Evolutionary conservation across 2,888 invertebrate genomes (phyloP).

Genomic region (Scaptomyza caliginosa): DNA sequence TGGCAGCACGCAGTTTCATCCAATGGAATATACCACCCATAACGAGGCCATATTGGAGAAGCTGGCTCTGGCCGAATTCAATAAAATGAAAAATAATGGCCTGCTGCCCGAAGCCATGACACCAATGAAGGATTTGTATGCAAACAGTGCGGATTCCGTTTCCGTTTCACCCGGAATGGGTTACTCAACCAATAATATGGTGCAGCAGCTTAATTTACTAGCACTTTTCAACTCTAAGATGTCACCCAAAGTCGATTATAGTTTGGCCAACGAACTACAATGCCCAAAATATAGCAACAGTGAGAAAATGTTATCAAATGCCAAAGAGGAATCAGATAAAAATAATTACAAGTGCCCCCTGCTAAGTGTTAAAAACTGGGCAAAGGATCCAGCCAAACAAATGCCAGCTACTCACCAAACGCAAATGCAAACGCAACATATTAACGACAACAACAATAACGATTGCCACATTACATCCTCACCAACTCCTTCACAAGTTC

Average conservation of each 20-base stretch:
- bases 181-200: slow-evolving; percentile 84
- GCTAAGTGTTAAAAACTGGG: slow-evolving; percentile 81
- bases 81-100: slow-evolving; percentile 66
- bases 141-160: slow-evolving; percentile 62
- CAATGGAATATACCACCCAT: slow-evolving; percentile 73
- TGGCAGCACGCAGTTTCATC: slow-evolving; percentile 66
- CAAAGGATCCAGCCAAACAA: slow-evolving; percentile 73
- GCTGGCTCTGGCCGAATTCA: slow-evolving; percentile 74
- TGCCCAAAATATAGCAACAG: slow-evolving; percentile 19
- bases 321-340: slow-evolving; percentile 44
- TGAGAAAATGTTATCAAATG: slow-evolving; percentile 7
- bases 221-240: slow-evolving; percentile 85
- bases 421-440: slow-evolving; percentile 35
- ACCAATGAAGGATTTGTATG: slow-evolving; percentile 73
- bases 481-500: slow-evolving; percentile 12
- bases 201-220: slow-evolving; percentile 85
- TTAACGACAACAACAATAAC: slow-evolving; percentile 76
- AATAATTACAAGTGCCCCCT: slow-evolving; percentile 58
- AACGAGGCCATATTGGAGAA: slow-evolving; percentile 80
- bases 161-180: slow-evolving; percentile 84
- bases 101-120: slow-evolving; percentile 52
- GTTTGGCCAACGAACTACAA: slow-evolving; percentile 14
- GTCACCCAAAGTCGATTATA: slow-evolving; percentile 46
- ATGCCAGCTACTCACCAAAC: slow-evolving; percentile 21
- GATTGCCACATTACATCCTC: slow-evolving; percentile 36